A percentile compares a stretch with the other conserved stretches of the same genome.
phyloP scores from a whole-genome alignment of 1,140 invertebrate genomes.

The Palaemon carinicauda region DNA sequence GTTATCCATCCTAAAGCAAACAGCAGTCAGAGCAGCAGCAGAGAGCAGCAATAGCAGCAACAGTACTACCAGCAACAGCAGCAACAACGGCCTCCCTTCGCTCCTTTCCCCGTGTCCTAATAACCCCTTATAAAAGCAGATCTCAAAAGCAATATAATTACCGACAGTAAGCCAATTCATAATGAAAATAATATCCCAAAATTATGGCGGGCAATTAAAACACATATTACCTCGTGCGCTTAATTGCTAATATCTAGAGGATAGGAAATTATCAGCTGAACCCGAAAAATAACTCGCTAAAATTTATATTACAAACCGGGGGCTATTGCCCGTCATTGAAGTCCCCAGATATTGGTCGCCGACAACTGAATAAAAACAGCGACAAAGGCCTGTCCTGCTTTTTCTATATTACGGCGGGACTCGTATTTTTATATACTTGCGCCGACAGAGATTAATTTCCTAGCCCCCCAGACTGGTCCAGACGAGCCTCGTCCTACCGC shows the following conservation, averaged over 20 bases:
- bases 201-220: constrained; percentile 45
- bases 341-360: constrained; percentile 43
- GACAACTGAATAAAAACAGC: constrained; percentile 44
- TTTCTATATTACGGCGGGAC: constrained; percentile 36
- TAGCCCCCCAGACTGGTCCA: not conserved
- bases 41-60: too few species aligned
- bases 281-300: constrained; percentile 39
- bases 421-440: constrained; percentile 35
- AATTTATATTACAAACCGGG: constrained; percentile 47
- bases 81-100: too few species aligned
- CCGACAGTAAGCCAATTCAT: constrained; percentile 10
- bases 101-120: too few species aligned
- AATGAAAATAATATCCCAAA: constrained; percentile 47
- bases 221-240: constrained; percentile 22
- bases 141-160: too few species aligned
- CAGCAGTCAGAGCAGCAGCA: too few species aligned
- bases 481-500: not conserved
- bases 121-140: too few species aligned
- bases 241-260: constrained; percentile 50
- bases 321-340: constrained; percentile 37
- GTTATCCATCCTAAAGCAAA: too few species aligned
- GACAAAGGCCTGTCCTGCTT: constrained; percentile 18
- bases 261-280: constrained; percentile 41
- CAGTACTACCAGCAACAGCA: too few species aligned
- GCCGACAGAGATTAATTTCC: constrained; percentile 42